Base-by-base conservation (phyloP, 2,888 invertebrate species). In the Epinotia brunnichana region DNA sequence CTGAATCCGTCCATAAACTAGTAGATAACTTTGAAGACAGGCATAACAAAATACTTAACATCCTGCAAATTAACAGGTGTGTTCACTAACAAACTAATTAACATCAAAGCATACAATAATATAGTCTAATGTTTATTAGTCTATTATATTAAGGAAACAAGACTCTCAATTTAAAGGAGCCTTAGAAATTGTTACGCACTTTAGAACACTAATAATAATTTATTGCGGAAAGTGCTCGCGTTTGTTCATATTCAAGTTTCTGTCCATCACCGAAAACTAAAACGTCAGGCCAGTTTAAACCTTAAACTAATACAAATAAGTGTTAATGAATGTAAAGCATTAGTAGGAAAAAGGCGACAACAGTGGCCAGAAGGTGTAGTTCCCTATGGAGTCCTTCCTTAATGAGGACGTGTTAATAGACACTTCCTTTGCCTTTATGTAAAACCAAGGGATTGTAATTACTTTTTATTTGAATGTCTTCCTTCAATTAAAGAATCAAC, bases 401-500 rank as follows among this genome's bases (percentile, higher is more conserved):
- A 73, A 73, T 56, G 41, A 73, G 53, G 59, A 69, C 51, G 73
- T 73, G 68, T 69, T 73, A 69, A 73, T 69, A 63, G 73, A 73
- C 63, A 73, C 73, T 73, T 73, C 73, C 73, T 73, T 68, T 56
- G 19, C 59, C 57, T 69, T 73, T 73, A 57, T 69, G 69, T 63
- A 41, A 72, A 72, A 67, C 61, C 51, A 73, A 41, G 62, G 63
- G 53, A 24, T 63, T 21, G 62, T 69, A 73, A 73, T 73, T 69
- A 59, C 29, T 51, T 48, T 62, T 62, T 53, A 63, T 63, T 69
- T 69, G 51, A 53, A 59, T 57, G 62, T 41, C 53, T 61, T 56
- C 53, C 67, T 56, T 67, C 72, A 72, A 72, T 72, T 72, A 39
- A 51, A 39, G 71, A 53, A 44, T 67, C 29, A 57, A 68, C 39